Evolutionary conservation across 2,888 invertebrate species (phyloP).

Genomic region (Polyommatus icarus): DNA sequence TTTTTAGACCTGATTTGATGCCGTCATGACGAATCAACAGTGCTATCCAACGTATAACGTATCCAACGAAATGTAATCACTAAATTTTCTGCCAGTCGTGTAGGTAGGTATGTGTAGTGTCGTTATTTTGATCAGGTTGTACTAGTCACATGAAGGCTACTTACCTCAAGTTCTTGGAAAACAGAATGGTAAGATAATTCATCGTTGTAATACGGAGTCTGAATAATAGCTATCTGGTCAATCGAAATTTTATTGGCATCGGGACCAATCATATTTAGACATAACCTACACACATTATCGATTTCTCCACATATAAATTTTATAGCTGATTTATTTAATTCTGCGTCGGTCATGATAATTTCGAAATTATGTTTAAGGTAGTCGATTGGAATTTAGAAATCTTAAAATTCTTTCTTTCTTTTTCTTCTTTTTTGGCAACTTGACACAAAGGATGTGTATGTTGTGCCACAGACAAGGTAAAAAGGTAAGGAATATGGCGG

Average conservation of each 20-base stretch:
- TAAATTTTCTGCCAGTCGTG: not conserved
- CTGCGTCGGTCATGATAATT: not conserved
- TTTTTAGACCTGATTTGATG: not conserved
- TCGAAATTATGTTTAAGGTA: not conserved
- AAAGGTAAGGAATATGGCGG: no score
- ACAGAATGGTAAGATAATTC: not conserved
- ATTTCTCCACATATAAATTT: not conserved
- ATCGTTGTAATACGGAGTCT: constrained; percentile 1
- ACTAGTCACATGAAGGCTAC: not conserved
- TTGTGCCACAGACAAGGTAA: no score
- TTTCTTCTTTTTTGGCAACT: no score
- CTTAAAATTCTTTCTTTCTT: no score
- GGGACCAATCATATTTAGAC: not conserved
- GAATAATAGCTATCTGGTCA: not conserved
- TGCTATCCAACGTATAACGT: not conserved
- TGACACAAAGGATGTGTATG: no score
- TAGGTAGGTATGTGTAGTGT: not conserved
- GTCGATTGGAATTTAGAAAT: not conserved
- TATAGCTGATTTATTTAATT: not conserved
- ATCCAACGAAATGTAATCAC: no score
- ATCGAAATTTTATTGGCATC: not conserved
- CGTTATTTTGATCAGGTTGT: no score
- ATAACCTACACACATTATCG: not conserved
- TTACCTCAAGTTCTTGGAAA: not conserved
- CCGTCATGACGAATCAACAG: not conserved